Base-by-base conservation (phyloP, 2,888 invertebrate genomes). In the Paralinhomoeus sp. region DNA sequence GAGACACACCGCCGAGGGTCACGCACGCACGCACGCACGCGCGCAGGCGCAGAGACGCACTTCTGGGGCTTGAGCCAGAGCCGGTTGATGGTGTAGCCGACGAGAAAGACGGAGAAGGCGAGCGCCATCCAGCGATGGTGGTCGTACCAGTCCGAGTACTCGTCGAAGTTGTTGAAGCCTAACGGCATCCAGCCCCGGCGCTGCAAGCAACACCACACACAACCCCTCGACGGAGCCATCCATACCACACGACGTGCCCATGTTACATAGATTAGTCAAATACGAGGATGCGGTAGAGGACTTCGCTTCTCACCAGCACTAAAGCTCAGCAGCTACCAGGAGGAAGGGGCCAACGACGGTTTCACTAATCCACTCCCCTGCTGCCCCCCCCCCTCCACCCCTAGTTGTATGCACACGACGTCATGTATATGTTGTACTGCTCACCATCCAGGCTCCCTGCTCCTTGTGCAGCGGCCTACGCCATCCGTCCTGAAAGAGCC, bases 131-230 rank as follows among this genome's bases (percentile, higher is more conserved):
- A 36, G 7, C 50, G 49, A 45, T 60, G 60, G 47, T 53, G 54
- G 20, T 49, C 49, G 17, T 48, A 44, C 60, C 60, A 60, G 48
- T 60, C 60, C 42, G 50, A 50, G 51, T 60, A 53, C 45, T 60
- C 60, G 45, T 60, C 57, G 47, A 57, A 52, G 20, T 54, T 47
- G 9, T 54, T 49, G 46, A 56, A 54, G 17, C 55, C 55, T 50
- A 53, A 59, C 53, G 56, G 56, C 40, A 60, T 50, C 60, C 60
- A 60, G 46, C 57, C 55, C 34, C 55, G 49, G 37, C 60, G 51
- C 59, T 60, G 45, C 45, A 58, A 48, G 45, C 45, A 58, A 48
- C n/a, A n/a, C n/a, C n/a, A n/a, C n/a, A n/a, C n/a, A n/a, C n/a
- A n/a, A n/a, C n/a, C n/a, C n/a, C n/a, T n/a, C n/a, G n/a, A n/a